Evolutionary conservation across 2,113 vertebrate genomes (phyloP).

Genomic region (Hippocampus guttulatus): DNA sequence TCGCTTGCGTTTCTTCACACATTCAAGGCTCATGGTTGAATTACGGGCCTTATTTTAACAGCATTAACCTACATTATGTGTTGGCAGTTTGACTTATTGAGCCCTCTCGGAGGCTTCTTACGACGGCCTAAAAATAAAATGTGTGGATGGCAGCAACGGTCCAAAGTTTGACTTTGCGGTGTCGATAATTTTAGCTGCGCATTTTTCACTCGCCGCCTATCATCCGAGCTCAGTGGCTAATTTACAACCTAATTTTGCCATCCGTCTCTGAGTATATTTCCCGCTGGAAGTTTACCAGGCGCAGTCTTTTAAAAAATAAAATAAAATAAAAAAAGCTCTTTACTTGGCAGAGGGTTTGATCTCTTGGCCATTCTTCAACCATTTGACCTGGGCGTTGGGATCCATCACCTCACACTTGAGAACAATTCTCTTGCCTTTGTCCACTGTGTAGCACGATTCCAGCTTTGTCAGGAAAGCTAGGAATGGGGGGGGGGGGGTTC

Average conservation of each 20-base stretch:
- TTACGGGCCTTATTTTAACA: neutral
- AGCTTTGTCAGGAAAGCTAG: constrained; percentile 82
- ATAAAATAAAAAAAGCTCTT: constrained; percentile 2
- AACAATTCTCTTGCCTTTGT: constrained; percentile 82
- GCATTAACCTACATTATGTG: constrained; percentile 25
- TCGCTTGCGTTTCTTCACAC: neutral
- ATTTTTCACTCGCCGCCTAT: constrained; percentile 46
- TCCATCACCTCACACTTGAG: constrained; percentile 79
- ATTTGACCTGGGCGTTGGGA: constrained; percentile 79
- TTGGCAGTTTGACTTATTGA: constrained; percentile 26
- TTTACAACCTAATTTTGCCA: constrained; percentile 2
- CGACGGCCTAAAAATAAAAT: constrained; percentile 63
- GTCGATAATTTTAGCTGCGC: constrained; percentile 47
- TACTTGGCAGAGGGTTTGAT: constrained; percentile 86
- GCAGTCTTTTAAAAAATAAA: neutral
- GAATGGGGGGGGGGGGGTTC: neutral
- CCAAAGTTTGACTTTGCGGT: constrained; percentile 33
- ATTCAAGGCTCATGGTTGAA: neutral
- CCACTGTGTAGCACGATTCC: constrained; percentile 81
- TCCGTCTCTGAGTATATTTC: constrained; percentile 20
- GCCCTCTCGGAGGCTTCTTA: constrained; percentile 35
- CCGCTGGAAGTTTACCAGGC: neutral
- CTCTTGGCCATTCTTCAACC: constrained; percentile 87
- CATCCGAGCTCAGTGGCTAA: constrained; percentile 25
- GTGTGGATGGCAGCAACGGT: constrained; percentile 34